Evolutionary conservation across 1,140 invertebrate species (phyloP).

Genomic region (Pachypsylla venusta): DNA sequence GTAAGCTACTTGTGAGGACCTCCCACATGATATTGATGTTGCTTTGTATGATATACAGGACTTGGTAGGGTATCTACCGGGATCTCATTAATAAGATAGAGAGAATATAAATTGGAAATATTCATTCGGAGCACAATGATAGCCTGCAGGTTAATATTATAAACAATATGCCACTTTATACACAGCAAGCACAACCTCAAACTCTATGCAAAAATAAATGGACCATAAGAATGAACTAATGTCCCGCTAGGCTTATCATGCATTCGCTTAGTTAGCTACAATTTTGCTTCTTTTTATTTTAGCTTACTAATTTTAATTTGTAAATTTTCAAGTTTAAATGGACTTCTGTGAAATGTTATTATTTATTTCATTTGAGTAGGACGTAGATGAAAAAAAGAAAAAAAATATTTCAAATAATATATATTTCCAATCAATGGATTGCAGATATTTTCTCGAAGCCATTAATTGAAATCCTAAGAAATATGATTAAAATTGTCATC

Average conservation of each 20-base stretch:
- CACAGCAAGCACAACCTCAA: not conserved
- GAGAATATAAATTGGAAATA: constrained; percentile 6
- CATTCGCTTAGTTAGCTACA: not conserved
- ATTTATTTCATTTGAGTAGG: constrained; percentile 3
- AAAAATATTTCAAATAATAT: not conserved
- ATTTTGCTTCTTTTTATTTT: constrained; percentile 1
- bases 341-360: not conserved
- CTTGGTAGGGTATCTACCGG: constrained; percentile 7
- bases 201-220: constrained; percentile 5
- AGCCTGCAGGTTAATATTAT: not conserved
- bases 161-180: constrained; percentile 9
- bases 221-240: constrained; percentile 3
- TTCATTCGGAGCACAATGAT: not conserved
- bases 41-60: no score
- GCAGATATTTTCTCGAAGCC: no score
- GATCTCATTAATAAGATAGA: constrained; percentile 3
- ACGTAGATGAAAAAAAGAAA: not conserved
- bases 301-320: not conserved
- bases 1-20: constrained; percentile 3
- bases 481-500: no score
- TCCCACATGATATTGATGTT: not conserved
- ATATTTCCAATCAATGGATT: no score
- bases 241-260: constrained; percentile 3
- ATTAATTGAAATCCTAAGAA: no score
- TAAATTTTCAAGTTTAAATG: not conserved